These are phyloP conservation scores for Lydus trimaculatus DNA, from an alignment of 2,888 invertebrate species.

Conservation along the genomic window DNA sequence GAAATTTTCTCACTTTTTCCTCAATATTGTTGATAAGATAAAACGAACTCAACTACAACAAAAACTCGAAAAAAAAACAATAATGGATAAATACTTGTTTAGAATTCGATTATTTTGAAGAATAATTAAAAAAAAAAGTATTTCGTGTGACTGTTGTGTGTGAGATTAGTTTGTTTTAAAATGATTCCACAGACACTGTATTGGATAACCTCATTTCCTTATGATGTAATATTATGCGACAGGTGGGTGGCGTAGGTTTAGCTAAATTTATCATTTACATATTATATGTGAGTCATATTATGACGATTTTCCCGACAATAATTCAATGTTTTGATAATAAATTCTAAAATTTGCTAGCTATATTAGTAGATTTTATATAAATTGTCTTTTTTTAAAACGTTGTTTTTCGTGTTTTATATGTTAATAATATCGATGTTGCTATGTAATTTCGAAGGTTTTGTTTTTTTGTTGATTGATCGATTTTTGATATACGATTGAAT, in stretches of 20 bases:
- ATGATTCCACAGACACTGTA: neutral
- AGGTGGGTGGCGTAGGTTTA: conserved; percentile 9
- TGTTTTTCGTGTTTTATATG: too few species aligned
- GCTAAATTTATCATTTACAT: neutral
- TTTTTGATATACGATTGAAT: neutral
- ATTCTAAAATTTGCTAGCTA: neutral
- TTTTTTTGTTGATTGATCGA: neutral
- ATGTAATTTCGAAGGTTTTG: neutral
- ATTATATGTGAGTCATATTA: neutral
- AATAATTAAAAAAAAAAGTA: neutral
- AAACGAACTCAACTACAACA: neutral
- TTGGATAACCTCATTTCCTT: neutral
- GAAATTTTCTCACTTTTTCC: neutral
- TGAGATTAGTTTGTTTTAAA: neutral
- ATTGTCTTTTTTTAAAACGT: too few species aligned
- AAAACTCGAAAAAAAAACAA: too few species aligned
- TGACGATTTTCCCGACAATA: neutral
- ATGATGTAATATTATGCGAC: conserved; percentile 9
- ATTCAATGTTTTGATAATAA: neutral
- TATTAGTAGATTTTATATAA: too few species aligned
- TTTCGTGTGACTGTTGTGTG: neutral
- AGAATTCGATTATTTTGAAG: too few species aligned
- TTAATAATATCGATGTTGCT: neutral
- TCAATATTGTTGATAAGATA: neutral
- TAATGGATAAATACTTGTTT: too few species aligned